Evolutionary conservation across 2,888 invertebrate genomes (phyloP).

Genomic region (Miltochrista miniata): DNA sequence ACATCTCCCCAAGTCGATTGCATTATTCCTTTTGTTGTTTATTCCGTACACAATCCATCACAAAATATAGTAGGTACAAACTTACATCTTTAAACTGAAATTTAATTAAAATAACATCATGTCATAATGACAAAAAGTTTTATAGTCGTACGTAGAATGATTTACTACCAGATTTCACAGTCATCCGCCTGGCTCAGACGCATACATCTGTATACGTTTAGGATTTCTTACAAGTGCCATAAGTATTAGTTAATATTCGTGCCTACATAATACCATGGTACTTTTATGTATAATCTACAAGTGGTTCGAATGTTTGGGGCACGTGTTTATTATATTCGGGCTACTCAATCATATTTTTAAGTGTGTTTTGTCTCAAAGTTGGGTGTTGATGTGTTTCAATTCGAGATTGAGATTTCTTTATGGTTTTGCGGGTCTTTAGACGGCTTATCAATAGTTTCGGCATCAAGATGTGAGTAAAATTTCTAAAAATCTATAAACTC

Average conservation of each 20-base stretch:
- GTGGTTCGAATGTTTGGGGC: slow-evolving; percentile 29
- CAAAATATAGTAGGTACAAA: slow-evolving; percentile 7
- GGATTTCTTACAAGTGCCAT: slow-evolving; percentile 31
- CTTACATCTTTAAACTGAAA: slow-evolving; percentile 25
- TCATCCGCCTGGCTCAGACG: slow-evolving; percentile 39
- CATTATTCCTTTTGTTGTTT: too few relatives aligned
- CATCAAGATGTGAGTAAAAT: too few relatives aligned
- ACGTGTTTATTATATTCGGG: slow-evolving; percentile 40
- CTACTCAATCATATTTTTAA: slow-evolving; percentile 29
- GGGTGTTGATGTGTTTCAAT: slow-evolving; percentile 7
- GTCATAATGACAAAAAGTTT: slow-evolving; percentile 68
- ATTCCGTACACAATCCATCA: slow-evolving; percentile 2
- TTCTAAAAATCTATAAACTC: too few relatives aligned
- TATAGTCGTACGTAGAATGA: slow-evolving; percentile 62
- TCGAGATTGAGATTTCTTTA: not conserved
- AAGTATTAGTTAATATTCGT: slow-evolving; percentile 32
- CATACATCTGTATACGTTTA: slow-evolving; percentile 39
- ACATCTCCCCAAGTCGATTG: too few relatives aligned
- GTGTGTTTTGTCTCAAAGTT: slow-evolving; percentile 22
- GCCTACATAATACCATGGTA: slow-evolving; percentile 12
- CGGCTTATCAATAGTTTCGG: not conserved
- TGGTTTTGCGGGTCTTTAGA: not conserved
- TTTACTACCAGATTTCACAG: slow-evolving; percentile 72
- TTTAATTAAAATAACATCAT: slow-evolving; percentile 31
- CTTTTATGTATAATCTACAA: slow-evolving; percentile 21